Conservation (phyloP, 2,797 vertebrate genomes). For the Holocentrus rufus region DNA sequence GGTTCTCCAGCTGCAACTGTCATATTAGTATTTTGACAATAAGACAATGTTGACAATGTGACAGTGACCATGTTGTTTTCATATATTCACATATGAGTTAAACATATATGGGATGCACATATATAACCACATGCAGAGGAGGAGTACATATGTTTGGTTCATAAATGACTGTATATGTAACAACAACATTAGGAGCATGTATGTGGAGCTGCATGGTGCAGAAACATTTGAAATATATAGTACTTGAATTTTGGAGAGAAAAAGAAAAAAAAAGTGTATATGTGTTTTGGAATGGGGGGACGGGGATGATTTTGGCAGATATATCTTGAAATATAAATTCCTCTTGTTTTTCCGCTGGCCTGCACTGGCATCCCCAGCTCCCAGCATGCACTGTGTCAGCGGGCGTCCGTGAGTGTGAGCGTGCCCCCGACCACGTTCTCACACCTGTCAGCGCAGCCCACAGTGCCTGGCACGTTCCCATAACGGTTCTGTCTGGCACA, state of each 20-base stretch:
- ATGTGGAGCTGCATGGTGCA: no score
- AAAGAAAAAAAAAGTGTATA: background rate
- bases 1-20: no score
- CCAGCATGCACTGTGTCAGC: constrained; percentile 60
- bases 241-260: background rate
- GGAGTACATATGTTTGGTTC: no score
- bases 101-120: no score
- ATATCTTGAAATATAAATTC: constrained; percentile 44
- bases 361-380: constrained; percentile 50
- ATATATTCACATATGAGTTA: no score
- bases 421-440: constrained; percentile 56
- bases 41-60: no score
- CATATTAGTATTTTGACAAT: no score
- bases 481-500: constrained; percentile 40
- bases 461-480: constrained; percentile 53
- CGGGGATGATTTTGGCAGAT: constrained; percentile 34
- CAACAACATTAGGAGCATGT: no score
- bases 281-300: background rate
- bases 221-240: no score
- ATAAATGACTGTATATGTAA: no score
- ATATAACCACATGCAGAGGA: no score
- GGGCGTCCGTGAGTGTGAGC: constrained; percentile 57
- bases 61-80: no score
- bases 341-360: constrained; percentile 32
- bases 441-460: constrained; percentile 71